Evolutionary conservation across 2,888 invertebrate species (phyloP), one percentile per base, ranked within the genome.

Genomic region (Myathropa florea): DNA sequence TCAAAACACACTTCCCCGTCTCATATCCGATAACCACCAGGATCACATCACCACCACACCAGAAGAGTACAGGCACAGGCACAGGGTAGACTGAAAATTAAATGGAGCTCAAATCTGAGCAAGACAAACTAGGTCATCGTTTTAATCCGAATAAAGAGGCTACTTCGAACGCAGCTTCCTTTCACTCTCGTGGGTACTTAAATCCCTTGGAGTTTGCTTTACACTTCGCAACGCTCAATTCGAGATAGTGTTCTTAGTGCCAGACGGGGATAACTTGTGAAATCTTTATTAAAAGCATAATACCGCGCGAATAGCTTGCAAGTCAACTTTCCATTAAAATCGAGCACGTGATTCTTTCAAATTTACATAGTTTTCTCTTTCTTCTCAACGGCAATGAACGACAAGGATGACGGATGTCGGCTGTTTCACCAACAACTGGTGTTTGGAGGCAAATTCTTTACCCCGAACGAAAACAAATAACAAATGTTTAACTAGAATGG

Each of bases 61-160:
- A 30, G 33, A 53, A 77, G 28, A 53, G n/a, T n/a, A n/a, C n/a
- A n/a, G n/a, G 23, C 65, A 82, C 14, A 33, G 28, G 24, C 14
- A 46, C 28, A 84, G 64, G 70, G 65, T 61, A 73, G 68, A 63
- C 84, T 71, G 39, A 46, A 84, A 84, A 84, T 71, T 76, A 81
- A 76, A 84, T 67, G 71, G 81, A 77, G 39, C 77, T 78, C 36
- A 57, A 73, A 83, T 86, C 65, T 75, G 83, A 83, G 79, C 83
- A 86, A 83, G 78, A 78, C 65, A 55, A 86, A 86, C 86, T 86
- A 79, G 86, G 86, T 83, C 86, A 86, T 73, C 83, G 72, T 75
- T 86, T 86, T 71, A 79, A 83, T 83, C 83, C 75, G 86, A 86
- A 86, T 72, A 79, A 75, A 82, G 76, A 85, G 72, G 72, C 82